phyloP scores from a whole-genome alignment of 2,888 invertebrate species.

The Microplitis manilae region DNA sequence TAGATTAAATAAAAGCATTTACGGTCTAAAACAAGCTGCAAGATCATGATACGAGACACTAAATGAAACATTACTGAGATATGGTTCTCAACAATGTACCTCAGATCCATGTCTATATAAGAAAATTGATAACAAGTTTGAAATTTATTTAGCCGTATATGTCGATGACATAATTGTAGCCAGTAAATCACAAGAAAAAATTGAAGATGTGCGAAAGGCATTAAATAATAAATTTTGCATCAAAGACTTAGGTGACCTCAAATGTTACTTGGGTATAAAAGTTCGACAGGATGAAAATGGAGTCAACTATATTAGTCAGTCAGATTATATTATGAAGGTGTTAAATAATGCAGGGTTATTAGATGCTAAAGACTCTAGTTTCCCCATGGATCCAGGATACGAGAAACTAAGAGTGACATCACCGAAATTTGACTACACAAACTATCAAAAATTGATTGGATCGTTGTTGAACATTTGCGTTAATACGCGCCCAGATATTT shows the following conservation, averaged over 20 bases:
- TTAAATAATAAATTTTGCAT: conserved; percentile 42
- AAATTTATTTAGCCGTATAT: conserved; percentile 6
- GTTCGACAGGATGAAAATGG: conserved; percentile 29
- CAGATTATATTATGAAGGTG: conserved; percentile 43
- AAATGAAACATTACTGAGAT: background rate
- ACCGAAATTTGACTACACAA: background rate
- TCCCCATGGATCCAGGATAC: conserved; percentile 45
- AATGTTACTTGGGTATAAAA: conserved; percentile 44
- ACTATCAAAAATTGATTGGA: conserved; percentile 29
- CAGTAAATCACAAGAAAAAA: background rate
- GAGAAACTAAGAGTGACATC: conserved; percentile 9
- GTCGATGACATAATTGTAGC: conserved; percentile 22
- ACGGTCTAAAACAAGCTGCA: conserved; percentile 23
- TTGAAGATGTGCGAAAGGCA: background rate
- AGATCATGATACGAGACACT: conserved; percentile 12
- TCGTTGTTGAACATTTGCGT: background rate
- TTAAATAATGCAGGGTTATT: conserved; percentile 40
- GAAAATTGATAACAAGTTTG: background rate
- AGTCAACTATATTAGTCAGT: conserved; percentile 32
- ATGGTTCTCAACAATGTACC: background rate
- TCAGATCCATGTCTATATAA: conserved; percentile 19
- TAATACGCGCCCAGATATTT: background rate
- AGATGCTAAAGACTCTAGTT: conserved; percentile 42
- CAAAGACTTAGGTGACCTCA: conserved; percentile 43
- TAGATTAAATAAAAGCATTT: conserved; percentile 12